Evolutionary conservation across 2,113 vertebrate genomes (phyloP), one percentile per base, ranked within the genome.

Genomic region (Tachysurus fulvidraco): DNA sequence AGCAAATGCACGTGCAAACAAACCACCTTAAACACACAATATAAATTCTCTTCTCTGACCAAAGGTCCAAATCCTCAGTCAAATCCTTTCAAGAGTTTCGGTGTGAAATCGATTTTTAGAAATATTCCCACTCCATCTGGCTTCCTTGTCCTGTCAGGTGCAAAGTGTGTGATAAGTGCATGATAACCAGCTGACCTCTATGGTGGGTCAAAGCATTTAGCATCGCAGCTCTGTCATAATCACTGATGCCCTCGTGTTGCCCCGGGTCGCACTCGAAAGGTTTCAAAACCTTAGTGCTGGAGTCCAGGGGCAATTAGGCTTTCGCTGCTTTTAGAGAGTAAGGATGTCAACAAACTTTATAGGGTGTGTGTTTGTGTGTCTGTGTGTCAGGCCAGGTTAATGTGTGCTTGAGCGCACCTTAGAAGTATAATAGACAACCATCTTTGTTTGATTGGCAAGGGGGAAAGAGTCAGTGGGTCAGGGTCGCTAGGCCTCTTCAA

Each of bases 251-350:
- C 79, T 86, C 19, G 17, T 62, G 55, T 14, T 77, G 25, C 36
- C 73, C 67, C 5, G 2, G 65, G 64, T 86, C 78, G 9, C 50
- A n/a, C 84, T 77, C 50, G 12, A 81, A 81, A 69, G 52, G 65
- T 85, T 83, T 83, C 74, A 83, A 73, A 79, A 85, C 36, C 54
- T 23, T 74, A 86, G 79, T 82, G 85, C 79, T 74, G 44, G 67
- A 86, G 85, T 86, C 85, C 79, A 82, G 57, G 65, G 21, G 67
- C 52, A 73, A 86, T 86, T 74, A 86, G 65, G 85, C 85, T 86
- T 86, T 86, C 78, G 57, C 79, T 86, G 65, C 52, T 86, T 82
- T 2, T 21, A 74, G 55, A 74, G 78, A 74, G n/a, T 85, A 74
- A 74, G 55, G 54, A 82, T 71, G 79, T 81, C 77, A 82, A 82